Evolutionary conservation across 2,888 invertebrate genomes (phyloP).

Genomic region (Heliconius hortense): DNA sequence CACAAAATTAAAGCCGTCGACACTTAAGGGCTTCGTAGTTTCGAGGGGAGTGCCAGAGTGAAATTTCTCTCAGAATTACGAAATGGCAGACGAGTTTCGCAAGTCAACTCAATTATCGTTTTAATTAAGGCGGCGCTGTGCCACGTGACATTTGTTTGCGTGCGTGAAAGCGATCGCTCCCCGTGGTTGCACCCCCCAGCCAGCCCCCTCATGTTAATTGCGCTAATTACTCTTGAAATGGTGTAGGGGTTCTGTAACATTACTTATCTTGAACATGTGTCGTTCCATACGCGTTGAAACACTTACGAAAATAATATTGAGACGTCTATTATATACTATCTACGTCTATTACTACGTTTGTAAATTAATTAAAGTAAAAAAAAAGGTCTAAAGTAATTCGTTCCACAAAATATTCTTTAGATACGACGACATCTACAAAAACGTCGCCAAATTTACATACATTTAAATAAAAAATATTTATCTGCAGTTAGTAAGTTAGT

Average conservation of each 20-base stretch:
- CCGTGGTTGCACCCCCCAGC: constrained; percentile 44
- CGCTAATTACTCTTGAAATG: constrained; percentile 82
- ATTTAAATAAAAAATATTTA: background rate
- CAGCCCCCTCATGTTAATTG: constrained; percentile 75
- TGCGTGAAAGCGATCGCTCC: constrained; percentile 77
- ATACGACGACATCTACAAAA: background rate
- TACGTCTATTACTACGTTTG: background rate
- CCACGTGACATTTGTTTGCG: constrained; percentile 82
- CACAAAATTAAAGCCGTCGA: constrained; percentile 81
- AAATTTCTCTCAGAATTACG: constrained; percentile 79
- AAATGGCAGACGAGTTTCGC: constrained; percentile 81
- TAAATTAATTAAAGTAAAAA: background rate
- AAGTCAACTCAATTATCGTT: constrained; percentile 83
- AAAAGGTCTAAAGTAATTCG: too few species aligned
- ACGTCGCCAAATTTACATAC: background rate
- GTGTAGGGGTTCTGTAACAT: constrained; percentile 77
- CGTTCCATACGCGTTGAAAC: constrained; percentile 51
- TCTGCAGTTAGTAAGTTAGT: background rate
- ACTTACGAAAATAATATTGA: constrained; percentile 40
- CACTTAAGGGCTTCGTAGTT: constrained; percentile 80
- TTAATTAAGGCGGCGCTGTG: constrained; percentile 78
- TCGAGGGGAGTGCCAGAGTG: constrained; percentile 70
- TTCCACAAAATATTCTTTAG: background rate
- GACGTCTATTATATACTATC: too few species aligned
- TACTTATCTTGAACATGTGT: constrained; percentile 77